phyloP scores from a whole-genome alignment of 2,113 vertebrate genomes.

The Brienomyrus brachyistius region DNA sequence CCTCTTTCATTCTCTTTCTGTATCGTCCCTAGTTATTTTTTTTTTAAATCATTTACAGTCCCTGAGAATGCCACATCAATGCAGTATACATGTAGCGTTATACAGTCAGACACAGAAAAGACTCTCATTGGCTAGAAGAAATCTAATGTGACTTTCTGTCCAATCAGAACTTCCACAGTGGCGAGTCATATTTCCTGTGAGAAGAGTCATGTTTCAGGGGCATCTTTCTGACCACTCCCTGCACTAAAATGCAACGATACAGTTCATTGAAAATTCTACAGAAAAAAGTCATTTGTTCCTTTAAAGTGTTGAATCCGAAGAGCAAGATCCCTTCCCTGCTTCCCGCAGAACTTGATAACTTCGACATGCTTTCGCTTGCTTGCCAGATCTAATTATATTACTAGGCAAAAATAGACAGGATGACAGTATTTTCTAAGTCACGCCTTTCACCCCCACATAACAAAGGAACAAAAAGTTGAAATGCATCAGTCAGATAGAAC shows the following conservation, averaged over 20 bases:
- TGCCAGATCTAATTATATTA: background rate
- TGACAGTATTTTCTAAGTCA: background rate
- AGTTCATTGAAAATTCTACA: background rate
- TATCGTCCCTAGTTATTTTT: background rate
- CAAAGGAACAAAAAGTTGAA: background rate
- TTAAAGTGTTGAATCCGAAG: background rate
- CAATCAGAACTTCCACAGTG: slow-evolving; percentile 44
- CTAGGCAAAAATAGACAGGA: background rate
- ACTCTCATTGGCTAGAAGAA: slow-evolving; percentile 38
- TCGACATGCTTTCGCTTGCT: background rate
- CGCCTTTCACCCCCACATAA: background rate
- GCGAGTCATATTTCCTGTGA: slow-evolving; percentile 16
- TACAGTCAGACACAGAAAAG: slow-evolving; percentile 10
- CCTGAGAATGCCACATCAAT: slow-evolving; percentile 22
- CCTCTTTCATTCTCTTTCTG: slow-evolving; percentile 1
- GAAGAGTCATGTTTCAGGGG: slow-evolving; percentile 22
- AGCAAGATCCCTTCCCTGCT: background rate
- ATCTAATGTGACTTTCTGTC: slow-evolving; percentile 25
- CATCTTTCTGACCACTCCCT: slow-evolving; percentile 20
- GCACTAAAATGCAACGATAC: background rate
- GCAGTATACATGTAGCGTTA: slow-evolving; percentile 24
- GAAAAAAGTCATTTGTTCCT: background rate
- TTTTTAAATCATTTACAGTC: background rate
- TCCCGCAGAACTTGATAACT: background rate
- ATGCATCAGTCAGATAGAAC: background rate